Base-by-base conservation (phyloP, 1,140 invertebrate genomes). In the Metopolophium dirhodum region DNA sequence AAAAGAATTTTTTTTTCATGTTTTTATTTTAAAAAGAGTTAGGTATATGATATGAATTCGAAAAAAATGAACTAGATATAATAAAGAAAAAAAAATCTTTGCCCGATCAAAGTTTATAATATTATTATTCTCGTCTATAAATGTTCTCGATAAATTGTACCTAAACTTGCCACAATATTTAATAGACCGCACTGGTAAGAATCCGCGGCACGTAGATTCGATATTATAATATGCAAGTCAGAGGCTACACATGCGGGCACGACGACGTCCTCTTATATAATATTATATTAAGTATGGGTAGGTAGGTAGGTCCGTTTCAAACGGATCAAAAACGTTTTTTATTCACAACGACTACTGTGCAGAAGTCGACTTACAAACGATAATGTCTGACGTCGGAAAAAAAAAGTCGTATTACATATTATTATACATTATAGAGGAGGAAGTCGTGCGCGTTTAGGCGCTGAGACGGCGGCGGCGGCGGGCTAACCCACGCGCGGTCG, bases 401-500 rank as follows among this genome's bases (percentile, higher is more conserved):
- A 37, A n/a, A 77, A 77, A 77, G 14, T 77, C 61, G 61, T 77
- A 77, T 77, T 77, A n/a, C 61, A n/a, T 77, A 35, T 77, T 77
- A 77, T 77, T n/a, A n/a, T 77, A 14, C 61, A 20, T 18, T 68
- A n/a, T n/a, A 77, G 61, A 77, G 61, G 61, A 77, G 61, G 61
- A 77, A 77, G 61, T 77, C 61, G 61, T 77, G 61, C 61, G 61
- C 61, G 61, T 77, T 77, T 77, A 77, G 61, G 61, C 86, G n/a
- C 86, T 18, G 86, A 49, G 45, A 49, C 86, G 86, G 45, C 30
- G 14, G 82, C 30, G 14, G 82, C 49, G 18, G 35, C 87, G 37
- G 77, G 49, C 54, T 89, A 83, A 45, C 91, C 77, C 91, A 93
- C 91, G 91, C 91, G 68, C 41, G 45, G 68, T 37, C 47, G 18